A percentile compares a stretch with the other conserved stretches of the same genome.
These are phyloP conservation scores for Sprattus sprattus DNA, from an alignment of 2,113 vertebrate species.

Conservation along the genomic window DNA sequence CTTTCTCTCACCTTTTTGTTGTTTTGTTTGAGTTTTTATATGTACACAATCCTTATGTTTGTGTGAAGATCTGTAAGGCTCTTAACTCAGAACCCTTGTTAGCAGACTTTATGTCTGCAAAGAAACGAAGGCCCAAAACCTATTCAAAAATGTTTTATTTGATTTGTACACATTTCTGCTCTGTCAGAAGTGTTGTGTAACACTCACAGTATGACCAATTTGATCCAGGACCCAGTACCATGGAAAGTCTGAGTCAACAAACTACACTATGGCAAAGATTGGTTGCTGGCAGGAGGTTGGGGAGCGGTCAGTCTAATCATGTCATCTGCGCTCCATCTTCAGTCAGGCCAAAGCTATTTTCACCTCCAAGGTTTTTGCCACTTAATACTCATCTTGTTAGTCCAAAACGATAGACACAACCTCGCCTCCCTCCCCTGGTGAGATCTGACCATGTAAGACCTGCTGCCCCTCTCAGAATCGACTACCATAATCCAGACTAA, in stretches of 20 bases:
- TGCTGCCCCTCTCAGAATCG: background rate
- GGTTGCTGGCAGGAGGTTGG: background rate
- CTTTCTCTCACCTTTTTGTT: conserved; percentile 41
- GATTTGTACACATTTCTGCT: background rate
- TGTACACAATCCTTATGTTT: conserved; percentile 30
- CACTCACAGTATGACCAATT: background rate
- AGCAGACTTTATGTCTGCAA: background rate
- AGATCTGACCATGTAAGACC: background rate
- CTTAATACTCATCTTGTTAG: background rate
- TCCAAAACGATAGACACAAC: background rate
- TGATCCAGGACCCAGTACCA: background rate
- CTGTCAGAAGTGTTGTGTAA: background rate
- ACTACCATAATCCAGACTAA: background rate
- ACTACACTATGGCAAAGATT: background rate
- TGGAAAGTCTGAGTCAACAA: background rate
- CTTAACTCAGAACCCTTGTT: background rate
- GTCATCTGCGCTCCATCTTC: background rate
- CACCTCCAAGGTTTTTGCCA: background rate
- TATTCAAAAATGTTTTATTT: background rate
- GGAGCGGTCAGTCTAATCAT: background rate
- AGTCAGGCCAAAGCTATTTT: background rate
- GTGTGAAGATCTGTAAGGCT: conserved; percentile 5
- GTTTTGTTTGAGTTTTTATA: conserved; percentile 36
- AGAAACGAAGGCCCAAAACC: background rate
- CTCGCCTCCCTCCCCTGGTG: background rate